Evolutionary conservation across 2,888 invertebrate genomes (phyloP), one percentile per base, ranked within the genome.

Genomic region (Drosophila tanythrix): DNA sequence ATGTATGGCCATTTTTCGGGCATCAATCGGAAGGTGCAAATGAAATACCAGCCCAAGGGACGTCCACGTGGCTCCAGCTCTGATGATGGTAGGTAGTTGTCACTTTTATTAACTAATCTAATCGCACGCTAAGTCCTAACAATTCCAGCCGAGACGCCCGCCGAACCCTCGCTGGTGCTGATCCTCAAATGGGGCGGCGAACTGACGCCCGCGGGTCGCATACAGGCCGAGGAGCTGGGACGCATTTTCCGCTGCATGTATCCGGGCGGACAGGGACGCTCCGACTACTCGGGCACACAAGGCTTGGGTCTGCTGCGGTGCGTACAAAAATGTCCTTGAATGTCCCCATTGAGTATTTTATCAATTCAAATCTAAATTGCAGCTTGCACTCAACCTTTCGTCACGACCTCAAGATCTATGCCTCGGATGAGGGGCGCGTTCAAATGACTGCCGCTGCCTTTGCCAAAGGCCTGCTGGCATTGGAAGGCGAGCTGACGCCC

Each of bases 381-480:
- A 94, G 95, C 1, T 94, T 99, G 1, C 99, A 99, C 93, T 99
- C 99, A 11, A 99, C 99, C 0, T 99, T 98, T 94, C 96, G 99
- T 0, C 99, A 99, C 93, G 99, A 99, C 93, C 94, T 99, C 71
- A 99, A 99, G 94, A 99, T 99, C 86, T 99, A 99, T 93, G 99
- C 99, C 1, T 99, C 99, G 0, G 99, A 99, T 93, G 99, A 99
- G 93, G 99, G 99, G 3, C 95, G 99, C 66, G 99, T 99, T 3
- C 99, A 99, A 94, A 99, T 99, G 99, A 99, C 99, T 0, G 99
- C 99, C 0, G 99, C 99, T 0, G 99, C 99, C 2, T 99, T 99
- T 93, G 99, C 99, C 3, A 99, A 99, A 94, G 99, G 99, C 0
- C 94, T 99, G 36, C 94, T 99, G 11, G 99, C 99, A 0, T 93